These are phyloP conservation scores for Falco rusticolus DNA, from an alignment of 2,797 vertebrate genomes.

Conservation along the genomic window DNA sequence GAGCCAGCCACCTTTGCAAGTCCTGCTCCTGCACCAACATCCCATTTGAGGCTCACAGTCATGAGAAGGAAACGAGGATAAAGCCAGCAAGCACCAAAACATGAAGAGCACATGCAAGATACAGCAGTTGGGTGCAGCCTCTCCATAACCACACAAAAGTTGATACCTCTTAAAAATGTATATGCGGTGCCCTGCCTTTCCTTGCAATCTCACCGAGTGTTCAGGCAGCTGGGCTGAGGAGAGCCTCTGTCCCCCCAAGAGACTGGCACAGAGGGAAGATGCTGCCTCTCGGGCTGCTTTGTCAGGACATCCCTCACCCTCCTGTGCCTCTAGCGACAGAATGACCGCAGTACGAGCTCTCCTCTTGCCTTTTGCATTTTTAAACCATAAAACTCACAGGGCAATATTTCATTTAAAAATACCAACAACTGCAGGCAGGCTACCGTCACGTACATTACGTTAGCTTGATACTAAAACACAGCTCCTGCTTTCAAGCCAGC, in stretches of 20 bases:
- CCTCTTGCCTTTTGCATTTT: background rate
- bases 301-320: background rate
- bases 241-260: background rate
- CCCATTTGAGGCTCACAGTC: background rate
- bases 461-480: background rate
- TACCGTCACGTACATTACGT: fast-evolving
- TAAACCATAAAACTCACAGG: background rate
- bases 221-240: background rate
- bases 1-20: background rate
- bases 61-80: background rate
- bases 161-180: too few relatives aligned
- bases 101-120: background rate
- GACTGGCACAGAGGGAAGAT: background rate
- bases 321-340: background rate
- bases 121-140: background rate
- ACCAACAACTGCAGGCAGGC: background rate
- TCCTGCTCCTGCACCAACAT: background rate
- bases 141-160: background rate
- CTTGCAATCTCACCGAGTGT: background rate
- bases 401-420: background rate
- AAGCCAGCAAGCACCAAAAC: background rate
- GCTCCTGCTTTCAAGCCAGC: background rate
- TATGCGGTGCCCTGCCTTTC: background rate
- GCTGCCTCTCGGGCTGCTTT: background rate
- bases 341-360: background rate